Evolutionary conservation across 2,113 vertebrate species (phyloP).

Genomic region (Bos javanicus): DNA sequence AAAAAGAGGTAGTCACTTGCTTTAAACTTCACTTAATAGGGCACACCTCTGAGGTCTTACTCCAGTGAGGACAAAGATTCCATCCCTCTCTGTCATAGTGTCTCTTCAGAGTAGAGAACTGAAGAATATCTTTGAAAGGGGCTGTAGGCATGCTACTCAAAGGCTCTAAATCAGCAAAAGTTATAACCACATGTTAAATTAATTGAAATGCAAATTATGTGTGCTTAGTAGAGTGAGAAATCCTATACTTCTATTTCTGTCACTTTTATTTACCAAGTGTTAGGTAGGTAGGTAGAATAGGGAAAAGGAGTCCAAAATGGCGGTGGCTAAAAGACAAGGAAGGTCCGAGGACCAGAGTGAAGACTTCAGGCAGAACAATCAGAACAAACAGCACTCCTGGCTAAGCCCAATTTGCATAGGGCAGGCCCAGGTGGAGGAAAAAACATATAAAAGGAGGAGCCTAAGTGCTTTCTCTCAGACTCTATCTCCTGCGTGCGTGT

Average conservation of each 20-base stretch:
- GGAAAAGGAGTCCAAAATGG: too few relatives aligned
- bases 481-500: too few relatives aligned
- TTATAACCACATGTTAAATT: neutral
- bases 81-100: neutral
- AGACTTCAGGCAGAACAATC: too few relatives aligned
- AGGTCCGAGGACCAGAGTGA: too few relatives aligned
- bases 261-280: neutral
- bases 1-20: neutral
- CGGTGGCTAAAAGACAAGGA: too few relatives aligned
- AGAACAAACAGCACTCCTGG: too few relatives aligned
- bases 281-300: neutral
- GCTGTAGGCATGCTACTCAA: neutral
- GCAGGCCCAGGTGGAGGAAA: too few relatives aligned
- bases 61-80: neutral
- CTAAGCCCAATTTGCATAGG: too few relatives aligned
- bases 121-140: neutral
- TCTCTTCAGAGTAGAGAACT: neutral
- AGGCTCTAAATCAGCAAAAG: neutral
- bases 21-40: neutral
- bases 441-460: too few relatives aligned
- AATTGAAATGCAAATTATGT: neutral
- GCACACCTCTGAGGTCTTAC: neutral
- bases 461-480: too few relatives aligned
- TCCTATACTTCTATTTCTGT: neutral
- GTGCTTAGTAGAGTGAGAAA: neutral